These are phyloP conservation scores for Yponomeuta cagnagella DNA, from an alignment of 2,888 invertebrate genomes.

Conservation along the genomic window DNA sequence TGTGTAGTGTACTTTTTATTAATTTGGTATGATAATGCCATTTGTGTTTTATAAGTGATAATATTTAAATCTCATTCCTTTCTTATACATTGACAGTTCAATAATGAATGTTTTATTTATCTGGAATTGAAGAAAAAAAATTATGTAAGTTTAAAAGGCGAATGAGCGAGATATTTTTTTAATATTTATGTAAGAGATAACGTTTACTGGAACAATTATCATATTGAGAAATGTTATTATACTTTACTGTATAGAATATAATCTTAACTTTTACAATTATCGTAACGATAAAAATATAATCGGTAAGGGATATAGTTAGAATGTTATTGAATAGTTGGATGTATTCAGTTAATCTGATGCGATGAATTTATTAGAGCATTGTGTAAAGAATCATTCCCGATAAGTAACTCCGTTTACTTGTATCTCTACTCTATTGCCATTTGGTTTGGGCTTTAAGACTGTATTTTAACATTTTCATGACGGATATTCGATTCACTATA, in stretches of 20 bases:
- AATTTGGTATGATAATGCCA: slow-evolving; percentile 24
- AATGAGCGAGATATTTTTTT: slow-evolving; percentile 50
- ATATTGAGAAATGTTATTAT: slow-evolving; percentile 27
- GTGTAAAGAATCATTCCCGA: slow-evolving; percentile 20
- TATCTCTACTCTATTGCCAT: slow-evolving; percentile 7
- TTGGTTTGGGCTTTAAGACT: slow-evolving; percentile 47
- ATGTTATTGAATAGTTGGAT: slow-evolving; percentile 22
- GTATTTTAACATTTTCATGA: background rate
- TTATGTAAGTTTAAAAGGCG: slow-evolving; percentile 41
- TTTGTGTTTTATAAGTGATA: slow-evolving; percentile 25
- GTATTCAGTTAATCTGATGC: slow-evolving; percentile 23
- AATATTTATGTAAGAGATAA: slow-evolving; percentile 47
- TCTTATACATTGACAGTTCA: slow-evolving; percentile 36
- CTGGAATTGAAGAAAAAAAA: slow-evolving; percentile 60
- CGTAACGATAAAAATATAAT: slow-evolving; percentile 22
- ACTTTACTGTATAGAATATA: slow-evolving; percentile 24
- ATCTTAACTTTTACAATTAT: slow-evolving; percentile 26
- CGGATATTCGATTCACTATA: background rate
- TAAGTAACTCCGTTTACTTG: slow-evolving; percentile 1
- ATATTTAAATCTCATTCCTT: slow-evolving; percentile 20
- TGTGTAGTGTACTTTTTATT: background rate
- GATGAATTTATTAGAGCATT: slow-evolving; percentile 27
- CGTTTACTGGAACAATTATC: slow-evolving; percentile 33
- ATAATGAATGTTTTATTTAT: slow-evolving; percentile 31
- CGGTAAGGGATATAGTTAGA: slow-evolving; percentile 27